These are phyloP conservation scores for Operophtera brumata DNA, from an alignment of 2,888 invertebrate genomes.

Conservation along the genomic window DNA sequence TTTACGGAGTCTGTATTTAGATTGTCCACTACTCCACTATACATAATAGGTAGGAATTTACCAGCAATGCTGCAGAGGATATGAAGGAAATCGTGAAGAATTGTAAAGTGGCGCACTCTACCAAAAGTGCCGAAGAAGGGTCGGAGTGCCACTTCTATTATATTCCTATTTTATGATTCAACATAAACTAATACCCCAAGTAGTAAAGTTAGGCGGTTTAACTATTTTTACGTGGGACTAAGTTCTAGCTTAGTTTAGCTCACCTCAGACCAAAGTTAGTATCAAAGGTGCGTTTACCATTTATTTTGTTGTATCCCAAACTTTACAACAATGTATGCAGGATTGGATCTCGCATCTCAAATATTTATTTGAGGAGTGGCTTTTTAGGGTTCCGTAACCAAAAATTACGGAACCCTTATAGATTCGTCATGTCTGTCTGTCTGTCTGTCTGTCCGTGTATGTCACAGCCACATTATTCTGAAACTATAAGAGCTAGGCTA, in stretches of 20 bases:
- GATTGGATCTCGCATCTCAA: neutral
- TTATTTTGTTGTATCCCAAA: neutral
- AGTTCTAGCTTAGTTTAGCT: constrained; percentile 13
- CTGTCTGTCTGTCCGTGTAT: no score
- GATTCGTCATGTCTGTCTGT: no score
- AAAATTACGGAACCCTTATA: no score
- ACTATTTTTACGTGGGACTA: constrained; percentile 25
- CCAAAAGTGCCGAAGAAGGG: neutral
- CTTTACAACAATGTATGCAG: constrained; percentile 3
- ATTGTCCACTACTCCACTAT: no score
- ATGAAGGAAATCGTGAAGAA: no score
- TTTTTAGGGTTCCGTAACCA: no score
- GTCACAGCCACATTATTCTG: no score
- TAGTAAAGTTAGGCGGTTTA: constrained; percentile 19
- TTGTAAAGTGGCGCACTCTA: neutral
- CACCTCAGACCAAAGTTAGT: constrained; percentile 8
- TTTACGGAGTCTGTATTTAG: no score
- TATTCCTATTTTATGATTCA: neutral
- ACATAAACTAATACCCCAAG: constrained; percentile 30
- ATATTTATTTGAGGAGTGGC: neutral
- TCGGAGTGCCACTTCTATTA: constrained; percentile 7
- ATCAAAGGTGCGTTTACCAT: constrained; percentile 16
- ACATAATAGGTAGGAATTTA: no score
- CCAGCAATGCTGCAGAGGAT: no score
- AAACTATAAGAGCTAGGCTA: no score